A percentile compares a stretch with the other conserved stretches of the same genome.
These are phyloP conservation scores for Telmatochromis bifrenatus DNA, from an alignment of 2,113 vertebrate species.

Conservation along the genomic window DNA sequence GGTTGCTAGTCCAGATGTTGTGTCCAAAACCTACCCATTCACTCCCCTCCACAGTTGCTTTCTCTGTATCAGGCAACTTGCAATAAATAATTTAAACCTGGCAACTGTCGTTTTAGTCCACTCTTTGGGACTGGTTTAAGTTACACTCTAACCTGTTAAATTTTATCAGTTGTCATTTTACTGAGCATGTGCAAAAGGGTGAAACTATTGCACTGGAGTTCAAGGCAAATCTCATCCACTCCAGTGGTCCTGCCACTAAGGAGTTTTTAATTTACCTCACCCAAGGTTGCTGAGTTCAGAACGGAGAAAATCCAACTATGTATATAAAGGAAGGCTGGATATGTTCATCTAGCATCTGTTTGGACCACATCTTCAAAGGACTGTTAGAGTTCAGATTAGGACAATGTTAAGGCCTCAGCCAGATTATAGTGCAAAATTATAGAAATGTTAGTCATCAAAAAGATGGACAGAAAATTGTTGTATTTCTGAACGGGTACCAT, in stretches of 20 bases:
- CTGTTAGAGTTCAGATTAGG: background rate
- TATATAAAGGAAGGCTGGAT: background rate
- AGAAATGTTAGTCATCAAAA: background rate
- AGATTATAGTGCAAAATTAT: background rate
- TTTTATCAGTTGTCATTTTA: background rate
- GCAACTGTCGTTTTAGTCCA: background rate
- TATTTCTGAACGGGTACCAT: slow-evolving; percentile 6
- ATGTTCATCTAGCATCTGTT: background rate
- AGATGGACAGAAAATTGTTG: background rate
- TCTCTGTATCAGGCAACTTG: background rate
- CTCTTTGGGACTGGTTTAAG: background rate
- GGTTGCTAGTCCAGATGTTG: background rate
- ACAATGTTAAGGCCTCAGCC: background rate
- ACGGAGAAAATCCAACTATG: background rate
- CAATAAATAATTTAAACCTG: background rate
- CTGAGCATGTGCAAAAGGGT: background rate
- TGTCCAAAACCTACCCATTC: background rate
- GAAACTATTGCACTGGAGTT: background rate
- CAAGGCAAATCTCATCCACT: background rate
- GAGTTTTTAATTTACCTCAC: background rate
- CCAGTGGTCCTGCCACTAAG: background rate
- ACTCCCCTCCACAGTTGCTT: background rate
- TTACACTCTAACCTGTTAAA: background rate
- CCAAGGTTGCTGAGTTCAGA: background rate
- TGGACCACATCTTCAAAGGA: background rate